Percentiles rank a stretch among this genome's conserved stretches.
These are phyloP conservation scores for Andrena chrysosceles DNA, from an alignment of 2,888 invertebrate species.

Conservation along the genomic window DNA sequence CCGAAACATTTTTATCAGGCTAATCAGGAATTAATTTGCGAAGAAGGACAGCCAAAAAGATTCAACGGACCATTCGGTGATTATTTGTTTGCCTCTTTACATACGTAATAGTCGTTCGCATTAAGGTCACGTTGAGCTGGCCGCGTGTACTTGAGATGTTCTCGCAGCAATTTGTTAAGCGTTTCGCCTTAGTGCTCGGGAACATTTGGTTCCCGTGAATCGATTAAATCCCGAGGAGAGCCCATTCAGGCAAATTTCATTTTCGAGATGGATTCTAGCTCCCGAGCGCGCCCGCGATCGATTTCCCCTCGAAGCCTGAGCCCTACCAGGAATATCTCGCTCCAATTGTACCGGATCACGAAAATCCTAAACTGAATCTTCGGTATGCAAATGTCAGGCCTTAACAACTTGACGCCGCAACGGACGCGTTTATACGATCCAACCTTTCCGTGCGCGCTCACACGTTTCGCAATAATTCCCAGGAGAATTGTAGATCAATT, in stretches of 20 bases:
- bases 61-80: not conserved
- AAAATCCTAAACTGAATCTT: conserved; percentile 15
- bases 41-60: not conserved
- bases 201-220: conserved; percentile 28
- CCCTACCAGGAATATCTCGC: not conserved
- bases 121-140: conserved; percentile 18
- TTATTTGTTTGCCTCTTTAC: conserved; percentile 2
- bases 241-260: conserved; percentile 50
- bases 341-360: not conserved
- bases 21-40: conserved; percentile 9
- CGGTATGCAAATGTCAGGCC: conserved; percentile 20
- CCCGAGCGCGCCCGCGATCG: conserved; percentile 22
- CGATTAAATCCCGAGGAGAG: conserved; percentile 42
- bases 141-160: not conserved
- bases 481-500: not conserved
- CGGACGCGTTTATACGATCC: not conserved
- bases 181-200: conserved; percentile 22
- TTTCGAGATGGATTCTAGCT: conserved; percentile 52
- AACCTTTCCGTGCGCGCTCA: not conserved
- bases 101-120: conserved; percentile 21
- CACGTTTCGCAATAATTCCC: not conserved
- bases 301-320: conserved; percentile 18
- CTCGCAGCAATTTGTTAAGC: conserved; percentile 23
- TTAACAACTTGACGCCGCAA: not conserved
- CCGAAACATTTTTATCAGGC: too few species aligned